A percentile compares a stretch with the other conserved stretches of the same genome.
Evolutionary conservation across 2,888 invertebrate species (phyloP).

Genomic region (Acanthosepion pharaonis): DNA sequence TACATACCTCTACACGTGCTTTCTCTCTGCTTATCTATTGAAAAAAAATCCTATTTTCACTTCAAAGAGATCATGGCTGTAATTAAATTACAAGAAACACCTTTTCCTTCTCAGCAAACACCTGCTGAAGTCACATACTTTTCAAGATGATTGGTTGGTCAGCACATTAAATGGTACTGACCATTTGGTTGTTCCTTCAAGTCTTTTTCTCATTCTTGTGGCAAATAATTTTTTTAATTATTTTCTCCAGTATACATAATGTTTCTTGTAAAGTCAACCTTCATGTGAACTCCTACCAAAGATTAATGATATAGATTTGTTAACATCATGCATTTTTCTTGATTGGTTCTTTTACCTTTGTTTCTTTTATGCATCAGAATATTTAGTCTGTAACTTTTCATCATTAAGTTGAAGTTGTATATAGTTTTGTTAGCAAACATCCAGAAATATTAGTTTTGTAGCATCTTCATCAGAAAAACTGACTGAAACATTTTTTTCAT

Average conservation of each 20-base stretch:
- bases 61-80: background rate
- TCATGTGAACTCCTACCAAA: background rate
- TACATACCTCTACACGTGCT: too few relatives aligned
- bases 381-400: background rate
- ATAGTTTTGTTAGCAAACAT: too few relatives aligned
- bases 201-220: background rate
- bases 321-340: background rate
- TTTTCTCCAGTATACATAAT: too few relatives aligned
- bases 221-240: background rate
- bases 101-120: background rate
- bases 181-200: background rate
- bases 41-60: background rate
- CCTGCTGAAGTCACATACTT: background rate
- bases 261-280: background rate
- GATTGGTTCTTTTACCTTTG: background rate
- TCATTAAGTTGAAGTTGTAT: background rate
- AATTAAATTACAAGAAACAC: background rate
- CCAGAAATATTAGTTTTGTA: too few relatives aligned
- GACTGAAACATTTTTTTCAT: too few relatives aligned
- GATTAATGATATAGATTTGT: background rate
- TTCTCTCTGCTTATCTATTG: background rate
- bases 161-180: background rate
- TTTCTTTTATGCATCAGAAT: background rate
- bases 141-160: background rate
- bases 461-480: too few relatives aligned